Base-by-base conservation (phyloP, 2,888 invertebrate genomes). In the Chrysolina oricalcia region DNA sequence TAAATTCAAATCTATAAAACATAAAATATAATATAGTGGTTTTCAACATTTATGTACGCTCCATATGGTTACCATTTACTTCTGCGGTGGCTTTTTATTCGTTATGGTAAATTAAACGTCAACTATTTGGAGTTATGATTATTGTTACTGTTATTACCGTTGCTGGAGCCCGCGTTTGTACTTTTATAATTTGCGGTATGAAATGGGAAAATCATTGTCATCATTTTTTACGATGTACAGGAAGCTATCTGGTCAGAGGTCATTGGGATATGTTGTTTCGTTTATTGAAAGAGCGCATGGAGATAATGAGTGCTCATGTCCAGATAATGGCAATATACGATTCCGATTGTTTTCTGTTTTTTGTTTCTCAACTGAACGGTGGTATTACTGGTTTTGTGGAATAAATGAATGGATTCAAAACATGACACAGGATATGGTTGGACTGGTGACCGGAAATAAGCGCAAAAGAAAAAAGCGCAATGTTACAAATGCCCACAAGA, bases 101-200 rank as follows among this genome's bases (percentile, higher is more conserved):
- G 59, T 27, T 59, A 59, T 59, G 27, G 59, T 1, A n/a, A 59
- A 59, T 35, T 59, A 59, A 59, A 59, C 27, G 59, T 59, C 59
- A 59, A 59, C 59, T 59, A 59, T 59, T 59, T 59, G 59, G 59
- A 59, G 59, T 59, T 59, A 59, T n/a, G 59, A 59, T 35, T 59
- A 59, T 59, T 27, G n/a, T 59, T 59, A 59, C n/a, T 35, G 59
- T 35, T 59, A 53, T 53, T 53, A 53, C 53, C 53, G 21, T 53
- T 5, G 53, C 53, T 11, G 53, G 53, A 53, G 53, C 21, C 21
- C 21, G 53, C 53, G 53, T 53, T 59, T 59, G 35, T 59, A 27
- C 35, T 59, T 59, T 59, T 35, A 59, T 35, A 53, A 53, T 53
- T 53, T 53, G 53, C 53, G 53, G 19, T 27, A 23, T 59, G 59